These are phyloP conservation scores for Dicrostonyx torquatus DNA, from an alignment of 2,797 vertebrate species.

Conservation along the genomic window DNA sequence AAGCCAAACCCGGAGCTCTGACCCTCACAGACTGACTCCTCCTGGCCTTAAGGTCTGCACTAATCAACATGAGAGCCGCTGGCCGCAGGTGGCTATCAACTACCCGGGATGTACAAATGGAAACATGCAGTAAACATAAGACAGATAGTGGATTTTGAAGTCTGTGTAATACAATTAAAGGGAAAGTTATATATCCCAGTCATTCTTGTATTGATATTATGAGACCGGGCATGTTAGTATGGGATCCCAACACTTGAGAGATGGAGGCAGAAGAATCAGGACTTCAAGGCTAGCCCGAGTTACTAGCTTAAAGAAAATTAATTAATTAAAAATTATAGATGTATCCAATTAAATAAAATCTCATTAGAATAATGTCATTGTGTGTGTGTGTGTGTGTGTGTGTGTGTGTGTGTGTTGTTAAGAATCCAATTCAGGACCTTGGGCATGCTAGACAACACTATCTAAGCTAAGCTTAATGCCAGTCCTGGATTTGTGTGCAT, in stretches of 20 bases:
- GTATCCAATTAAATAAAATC: slow-evolving; percentile 30
- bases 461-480: not conserved
- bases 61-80: not conserved
- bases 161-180: not conserved
- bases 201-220: slow-evolving; percentile 25
- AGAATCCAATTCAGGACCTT: not conserved
- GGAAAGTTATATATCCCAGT: not conserved
- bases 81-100: not conserved
- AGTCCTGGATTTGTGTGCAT: not conserved
- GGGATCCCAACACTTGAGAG: not conserved
- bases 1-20: not conserved
- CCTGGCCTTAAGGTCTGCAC: not conserved
- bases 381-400: not conserved
- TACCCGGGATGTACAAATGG: not conserved
- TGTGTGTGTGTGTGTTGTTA: not conserved
- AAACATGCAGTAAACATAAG: not conserved
- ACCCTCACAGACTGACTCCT: not conserved
- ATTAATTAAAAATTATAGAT: not conserved
- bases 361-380: slow-evolving; percentile 20
- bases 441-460: not conserved
- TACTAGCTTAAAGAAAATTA: not conserved
- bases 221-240: not conserved
- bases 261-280: not conserved
- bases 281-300: not conserved
- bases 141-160: not conserved